Evolutionary conservation across 1,140 invertebrate genomes (phyloP).

Genomic region (Sycobia sp.): DNA sequence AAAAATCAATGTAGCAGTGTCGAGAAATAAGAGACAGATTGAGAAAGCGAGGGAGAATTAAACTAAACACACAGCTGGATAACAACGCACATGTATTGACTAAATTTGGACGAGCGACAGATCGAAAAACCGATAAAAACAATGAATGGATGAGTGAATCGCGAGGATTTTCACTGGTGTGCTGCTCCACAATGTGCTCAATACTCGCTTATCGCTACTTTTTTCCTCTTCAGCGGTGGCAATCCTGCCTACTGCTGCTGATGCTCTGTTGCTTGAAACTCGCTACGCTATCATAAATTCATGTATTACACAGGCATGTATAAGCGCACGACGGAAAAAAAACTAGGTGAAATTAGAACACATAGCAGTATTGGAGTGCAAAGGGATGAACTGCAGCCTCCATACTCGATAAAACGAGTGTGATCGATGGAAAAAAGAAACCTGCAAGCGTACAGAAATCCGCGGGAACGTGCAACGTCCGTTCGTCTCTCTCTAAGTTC

Average conservation of each 20-base stretch:
- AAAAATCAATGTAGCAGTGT: no score
- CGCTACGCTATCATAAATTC: no score
- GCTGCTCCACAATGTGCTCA: background rate
- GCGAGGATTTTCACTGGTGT: background rate
- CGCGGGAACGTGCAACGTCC: background rate
- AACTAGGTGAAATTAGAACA: constrained; percentile 1
- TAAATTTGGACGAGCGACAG: no score
- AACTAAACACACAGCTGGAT: no score
- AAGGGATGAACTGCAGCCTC: background rate
- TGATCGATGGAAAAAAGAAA: background rate
- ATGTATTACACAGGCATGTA: no score
- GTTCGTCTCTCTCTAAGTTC: background rate
- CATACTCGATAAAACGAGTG: no score
- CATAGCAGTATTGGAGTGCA: no score
- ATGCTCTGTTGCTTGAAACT: background rate
- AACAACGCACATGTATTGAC: no score
- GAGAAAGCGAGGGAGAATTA: constrained; percentile 15
- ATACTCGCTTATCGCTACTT: background rate
- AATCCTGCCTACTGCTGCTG: background rate
- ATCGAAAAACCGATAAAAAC: constrained; percentile 13
- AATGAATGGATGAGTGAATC: no score
- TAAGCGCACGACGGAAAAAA: no score
- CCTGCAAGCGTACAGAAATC: constrained; percentile 3
- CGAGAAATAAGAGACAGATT: no score
- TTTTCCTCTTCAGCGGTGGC: no score